Evolutionary conservation across 2,797 vertebrate genomes (phyloP), one percentile per base, ranked within the genome.

Genomic region (Pipistrellus kuhlii): DNA sequence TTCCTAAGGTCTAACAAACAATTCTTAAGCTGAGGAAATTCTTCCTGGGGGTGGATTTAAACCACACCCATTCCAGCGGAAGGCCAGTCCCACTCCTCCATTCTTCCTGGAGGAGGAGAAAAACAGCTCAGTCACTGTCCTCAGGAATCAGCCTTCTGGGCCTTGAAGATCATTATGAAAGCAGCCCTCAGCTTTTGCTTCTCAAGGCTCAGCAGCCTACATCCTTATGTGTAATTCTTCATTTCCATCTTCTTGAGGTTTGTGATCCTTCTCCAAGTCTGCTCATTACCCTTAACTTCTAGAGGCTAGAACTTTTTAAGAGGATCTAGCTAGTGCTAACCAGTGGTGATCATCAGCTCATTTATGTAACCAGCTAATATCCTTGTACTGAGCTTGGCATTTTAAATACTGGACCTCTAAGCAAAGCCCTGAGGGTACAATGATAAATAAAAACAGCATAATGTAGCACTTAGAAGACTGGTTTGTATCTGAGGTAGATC

Each of bases 111-210:
- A 96, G 96, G 96, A 95, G 94, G 96, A 95, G 96, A 97, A 96
- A 97, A 97, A 96, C 96, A 97, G 90, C 85, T 96, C 94, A 55
- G 96, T 97, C 97, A 95, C 91, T 97, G 96, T 97, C 96, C 83
- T 93, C 71, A 38, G 90, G 32, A 85, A 86, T 97, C 95, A 96
- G 94, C 92, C 94, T 88, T 80, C 66, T 82, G 51, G 80, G 95
- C 94, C 93, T 95, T 94, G 90, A 95, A 90, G 88, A 95, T 93
- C 92, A 64, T 97, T 92, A 97, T 51, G 93, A 96, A 96, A 90
- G 51, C 92, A 90, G 90, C 15, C 88, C 64, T 94, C 53, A 73
- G 93, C 66, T 90, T 85, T 78, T 82, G 53, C 84, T 90, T 92
- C 88, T 96, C 93, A 95, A 66, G 91, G 57, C 91, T 93, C 72